Evolutionary conservation across 2,797 vertebrate species (phyloP), one percentile per base, ranked within the genome.

Genomic region (Rhynchonycteris naso): DNA sequence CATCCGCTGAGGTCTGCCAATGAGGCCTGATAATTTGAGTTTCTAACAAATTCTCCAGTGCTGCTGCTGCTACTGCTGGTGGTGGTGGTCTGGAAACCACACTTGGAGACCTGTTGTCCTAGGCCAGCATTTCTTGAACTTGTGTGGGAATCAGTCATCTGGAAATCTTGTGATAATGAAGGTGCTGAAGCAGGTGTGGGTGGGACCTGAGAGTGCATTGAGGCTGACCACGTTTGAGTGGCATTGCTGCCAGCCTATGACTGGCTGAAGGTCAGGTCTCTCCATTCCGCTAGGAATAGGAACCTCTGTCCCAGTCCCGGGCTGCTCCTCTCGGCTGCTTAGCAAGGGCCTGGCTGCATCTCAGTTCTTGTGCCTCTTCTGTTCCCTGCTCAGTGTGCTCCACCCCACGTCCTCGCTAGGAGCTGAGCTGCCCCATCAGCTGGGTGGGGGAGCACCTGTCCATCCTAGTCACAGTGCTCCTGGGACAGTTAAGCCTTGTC

Each of bases 401-500:
- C 14, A 8, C 47, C 65, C 61, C 0, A 4, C 1, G 3, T 56
- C 59, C 80, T 74, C 1, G 18, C 24, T 35, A 30, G 72, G 66
- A 69, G 63, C 79, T 0, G 28, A 81, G 80, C 66, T 76, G 89
- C 74, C 92, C 85, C 33, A 30, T 92, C 91, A 83, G 84, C 95
- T 35, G 68, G 71, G 69, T 35, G 68, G 71, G 69, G 61, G 93
- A 52, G 71, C 93, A 96, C 92, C 94, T 96, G 94, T 90, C 95
- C 80, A 35, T 71, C 30, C 30, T 59, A 21, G 21, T 59, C 71
- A 28, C 8, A 0, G 50, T 0, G 33, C 78, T 33, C 2, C 21
- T 18, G 94, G 95, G 95, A 97, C 95, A 97, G 95, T 95, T 96
- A 96, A 97, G 95, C 92, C 95, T 88, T 22, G 19, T 83, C 65